These are phyloP conservation scores for Channallabes apus DNA, from an alignment of 2,797 vertebrate species.

Conservation along the genomic window DNA sequence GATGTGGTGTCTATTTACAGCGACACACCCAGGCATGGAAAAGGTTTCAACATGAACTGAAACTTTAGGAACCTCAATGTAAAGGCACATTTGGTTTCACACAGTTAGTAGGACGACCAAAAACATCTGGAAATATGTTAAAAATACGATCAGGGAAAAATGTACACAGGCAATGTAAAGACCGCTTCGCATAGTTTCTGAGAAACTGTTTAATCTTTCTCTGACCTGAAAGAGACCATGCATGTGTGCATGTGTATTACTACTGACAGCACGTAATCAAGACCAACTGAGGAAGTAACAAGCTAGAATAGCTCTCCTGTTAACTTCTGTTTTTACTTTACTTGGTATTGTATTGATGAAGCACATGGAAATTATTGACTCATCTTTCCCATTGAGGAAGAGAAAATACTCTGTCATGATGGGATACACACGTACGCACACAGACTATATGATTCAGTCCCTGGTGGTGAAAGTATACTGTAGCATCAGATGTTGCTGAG, in stretches of 20 bases:
- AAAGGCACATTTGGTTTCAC: neutral
- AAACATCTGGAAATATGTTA: neutral
- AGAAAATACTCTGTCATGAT: conserved; percentile 13
- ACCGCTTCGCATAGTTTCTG: neutral
- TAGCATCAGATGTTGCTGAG: neutral
- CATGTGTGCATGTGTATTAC: conserved; percentile 2
- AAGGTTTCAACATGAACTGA: conserved; percentile 32
- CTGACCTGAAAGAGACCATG: neutral
- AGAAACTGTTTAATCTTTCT: neutral
- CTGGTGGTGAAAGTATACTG: conserved; percentile 10
- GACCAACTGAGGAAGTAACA: conserved; percentile 15
- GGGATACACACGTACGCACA: conserved; percentile 31
- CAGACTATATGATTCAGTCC: conserved; percentile 29
- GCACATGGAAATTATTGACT: conserved; percentile 28
- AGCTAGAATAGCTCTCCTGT: conserved; percentile 15
- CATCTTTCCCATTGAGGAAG: conserved; percentile 4
- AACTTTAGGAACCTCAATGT: conserved; percentile 24
- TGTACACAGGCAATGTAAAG: neutral
- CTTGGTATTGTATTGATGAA: conserved; percentile 20
- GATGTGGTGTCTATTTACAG: conserved; percentile 27
- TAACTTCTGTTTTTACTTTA: conserved; percentile 33
- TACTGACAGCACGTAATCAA: conserved; percentile 16
- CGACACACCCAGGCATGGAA: conserved; percentile 35
- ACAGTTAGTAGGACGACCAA: neutral
- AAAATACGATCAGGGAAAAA: conserved; percentile 1